Evolutionary conservation across 2,797 vertebrate genomes (phyloP).

Genomic region (Propithecus perrieri): DNA sequence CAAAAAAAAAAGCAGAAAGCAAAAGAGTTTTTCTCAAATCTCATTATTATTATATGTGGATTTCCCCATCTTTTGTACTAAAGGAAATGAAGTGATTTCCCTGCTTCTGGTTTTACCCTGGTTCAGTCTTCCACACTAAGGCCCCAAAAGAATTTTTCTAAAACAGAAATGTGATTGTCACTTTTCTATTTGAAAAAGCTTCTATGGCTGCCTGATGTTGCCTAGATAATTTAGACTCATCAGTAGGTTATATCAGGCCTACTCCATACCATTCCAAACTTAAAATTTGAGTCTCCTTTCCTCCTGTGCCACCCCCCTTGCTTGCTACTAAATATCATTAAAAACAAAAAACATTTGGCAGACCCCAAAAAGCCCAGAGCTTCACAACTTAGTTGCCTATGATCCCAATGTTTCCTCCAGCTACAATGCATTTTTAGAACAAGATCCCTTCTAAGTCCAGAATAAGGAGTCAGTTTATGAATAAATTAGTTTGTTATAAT

Average conservation of each 20-base stretch:
- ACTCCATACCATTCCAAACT: neutral
- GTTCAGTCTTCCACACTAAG: neutral
- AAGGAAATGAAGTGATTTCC: slow-evolving; percentile 42
- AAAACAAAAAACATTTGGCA: neutral
- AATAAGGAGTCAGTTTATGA: neutral
- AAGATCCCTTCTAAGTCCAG: neutral
- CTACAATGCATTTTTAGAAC: neutral
- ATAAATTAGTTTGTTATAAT: neutral
- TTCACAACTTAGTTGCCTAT: neutral
- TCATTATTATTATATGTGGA: slow-evolving; percentile 3
- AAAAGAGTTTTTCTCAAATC: neutral
- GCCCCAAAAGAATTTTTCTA: neutral
- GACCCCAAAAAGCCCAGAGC: neutral
- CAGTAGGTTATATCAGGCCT: neutral
- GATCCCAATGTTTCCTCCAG: neutral
- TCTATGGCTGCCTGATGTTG: neutral
- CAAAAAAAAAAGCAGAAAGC: neutral
- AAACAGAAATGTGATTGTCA: neutral
- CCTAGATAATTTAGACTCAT: neutral
- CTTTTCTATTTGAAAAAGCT: slow-evolving; percentile 7
- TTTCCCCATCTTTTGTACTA: neutral
- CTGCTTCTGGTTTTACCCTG: neutral
- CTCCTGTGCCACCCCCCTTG: neutral
- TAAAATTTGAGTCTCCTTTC: neutral
- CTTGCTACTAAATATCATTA: neutral